Evolutionary conservation across 2,888 invertebrate species (phyloP), one percentile per base, ranked within the genome.

Genomic region (Drosophila mayaguana): DNA sequence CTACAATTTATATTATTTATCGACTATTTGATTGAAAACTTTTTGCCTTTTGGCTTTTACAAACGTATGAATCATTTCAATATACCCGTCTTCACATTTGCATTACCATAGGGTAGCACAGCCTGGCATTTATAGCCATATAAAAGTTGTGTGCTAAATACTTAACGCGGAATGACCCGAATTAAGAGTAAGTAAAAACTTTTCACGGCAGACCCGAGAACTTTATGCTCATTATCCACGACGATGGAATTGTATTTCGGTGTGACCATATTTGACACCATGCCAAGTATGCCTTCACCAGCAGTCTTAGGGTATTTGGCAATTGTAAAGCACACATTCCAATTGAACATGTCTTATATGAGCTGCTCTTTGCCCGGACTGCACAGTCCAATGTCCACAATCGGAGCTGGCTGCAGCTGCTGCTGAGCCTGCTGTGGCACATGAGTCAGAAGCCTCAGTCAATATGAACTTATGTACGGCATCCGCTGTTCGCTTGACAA

Each of bases 131-230:
- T 80, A 66, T 83, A 66, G 66, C 65, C 68, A 63, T 76, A 59
- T 72, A 48, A 69, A 80, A 60, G 45, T 63, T 67, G 42, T 76
- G 62, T 69, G 68, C 77, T 80, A 80, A 80, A 80, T 80, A 56
- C 67, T 67, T 67, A 80, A 72, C 55, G 66, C 51, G 73, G 63
- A 77, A 83, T 80, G 80, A 76, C 80, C 87, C 57, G 66, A 83
- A 83, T 80, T 72, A 63, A 59, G 59, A 48, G 46, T 40, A 59
- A 75, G 53, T 38, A 36, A 51, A 60, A 60, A 6, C 38, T 38
- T 36, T 46, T 22, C 36, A 46, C 16, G 46, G 14, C 46, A 25
- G 46, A 36, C 2, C 38, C 18, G 18, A 38, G 14, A 46, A 22
- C 43, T 53, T 65, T 48, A 36, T 25, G 20, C 46, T 48, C 46